Base-by-base conservation (phyloP, 1,140 invertebrate species). In the Euura lappo region DNA sequence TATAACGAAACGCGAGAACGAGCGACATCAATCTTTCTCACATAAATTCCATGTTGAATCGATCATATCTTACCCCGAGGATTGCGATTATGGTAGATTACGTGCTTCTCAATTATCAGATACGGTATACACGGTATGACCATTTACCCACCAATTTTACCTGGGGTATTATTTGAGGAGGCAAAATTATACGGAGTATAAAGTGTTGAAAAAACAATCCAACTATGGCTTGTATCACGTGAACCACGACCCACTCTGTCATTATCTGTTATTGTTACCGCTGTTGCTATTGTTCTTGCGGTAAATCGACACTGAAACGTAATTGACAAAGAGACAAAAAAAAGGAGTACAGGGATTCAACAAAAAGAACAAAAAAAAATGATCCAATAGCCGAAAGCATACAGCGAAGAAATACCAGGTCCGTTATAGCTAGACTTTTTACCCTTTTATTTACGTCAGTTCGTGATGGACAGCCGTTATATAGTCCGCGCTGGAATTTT, bases 251-350 rank as follows among this genome's bases (percentile, higher is more conserved):
- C 8, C 8, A 60, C 51, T 60, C 51, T 60, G 8, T 60, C 13
- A 60, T 60, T 60, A 60, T 60, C 51, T 5, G 13, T 60, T 6
- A 5, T 60, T n/a, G 51, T 60, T 60, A 60, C 51, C 51, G 51
- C 51, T 60, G 51, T n/a, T 60, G 51, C 8, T 60, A 60, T 60
- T 60, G 2, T 60, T 60, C 51, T 60, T 60, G 51, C 51, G 51
- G 51, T 60, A 60, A 60, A 60, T 60, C 51, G 51, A n/a, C 51
- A 60, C 51, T 60, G 51, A 60, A 28, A n/a, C 51, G 51, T 60
- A 60, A 60, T 60, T 60, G 51, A n/a, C 10, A 60, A 60, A 60
- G 51, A 60, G 51, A 60, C 51, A n/a, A 60, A 60, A n/a, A 60
- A 60, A 60, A n/a, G 51, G 13, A 60, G 6, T 60, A 6, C 10